Base-by-base conservation (phyloP, 2,113 vertebrate species). In the Forbesichthys papilliferus region DNA sequence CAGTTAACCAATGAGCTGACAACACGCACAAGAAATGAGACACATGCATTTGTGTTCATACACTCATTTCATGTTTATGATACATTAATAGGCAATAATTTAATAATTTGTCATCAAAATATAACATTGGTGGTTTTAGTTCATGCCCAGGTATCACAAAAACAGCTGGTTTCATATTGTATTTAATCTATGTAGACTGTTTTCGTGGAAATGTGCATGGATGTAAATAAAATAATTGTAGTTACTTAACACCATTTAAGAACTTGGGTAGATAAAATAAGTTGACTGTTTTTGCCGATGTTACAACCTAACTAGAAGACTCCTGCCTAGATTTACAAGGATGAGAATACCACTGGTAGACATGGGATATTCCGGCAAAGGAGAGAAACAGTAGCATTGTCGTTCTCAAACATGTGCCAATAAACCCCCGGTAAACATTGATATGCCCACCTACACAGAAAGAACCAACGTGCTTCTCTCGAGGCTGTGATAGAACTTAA, bases 151-250 rank as follows among this genome's bases (percentile, higher is more conserved):
- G 34, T 12, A 13, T 10, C 14, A 55, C 12, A 33, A 59, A 9
- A 33, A 59, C 27, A 59, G 9, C 3, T 33, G 7, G 2, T 12
- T 12, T 6, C 10, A 33, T 12, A 59, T 33, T 33, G 12, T 55
- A 55, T 14, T 51, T 11, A 55, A 55, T 55, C 12, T n/a, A 16
- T 7, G 53, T 27, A 55, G 7, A 53, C 12, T 1, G 14, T 55
- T 14, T 6, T 54, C 13, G 16, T 54, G 13, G 16, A 55, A 55
- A 18, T 18, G 18, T 55, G 18, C 14, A 16, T 12, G 53, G n/a
- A 16, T 55, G 71, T 49, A 76, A 77, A 77, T 68, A 79, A 61
- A 72, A 48, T 69, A 14, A 9, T 46, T 59, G 54, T 48, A 61
- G 42, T 60, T 16, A 61, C 59, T 42, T 36, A 51, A 9, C 7